Evolutionary conservation across 35 echinoderm and acorn worm genomes (phyloP), one percentile per base, ranked within the genome.

Genomic region (Apostichopus japonicus): DNA sequence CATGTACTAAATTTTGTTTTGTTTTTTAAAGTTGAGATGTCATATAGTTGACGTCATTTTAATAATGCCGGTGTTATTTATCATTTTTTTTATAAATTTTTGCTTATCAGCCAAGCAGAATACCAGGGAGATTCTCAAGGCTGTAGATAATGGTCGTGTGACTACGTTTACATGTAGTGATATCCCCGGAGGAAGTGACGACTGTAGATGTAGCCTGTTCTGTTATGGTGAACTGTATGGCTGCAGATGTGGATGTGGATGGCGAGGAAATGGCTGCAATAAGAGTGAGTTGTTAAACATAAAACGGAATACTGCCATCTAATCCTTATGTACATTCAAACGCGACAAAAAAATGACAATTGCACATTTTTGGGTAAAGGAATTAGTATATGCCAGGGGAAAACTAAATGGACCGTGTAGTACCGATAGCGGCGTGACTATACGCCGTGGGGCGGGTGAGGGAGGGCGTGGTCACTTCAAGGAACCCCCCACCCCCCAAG

Each of bases 171-270:
- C 19, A 11, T 78, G 77, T 23, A 33, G 51, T 78, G 77, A 78
- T 33, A 33, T 78, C 6, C 23, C 77, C 10, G 77, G 67, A 21
- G 13, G 51, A 4, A 33, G 51, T 78, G 77, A 33, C 77, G 77
- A 78, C 10, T 78, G 77, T 23, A 78, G 77, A 24, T 78, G 77
- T 21, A 78, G 51, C 77, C 51, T 78, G 51, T 78, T 78, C 77
- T 78, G 77, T 23, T 78, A 78, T 78, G 77, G 77, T 10, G 77
- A 33, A 22, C 6, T 25, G 8, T 78, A 78, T 78, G 77, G 77
- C 23, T 78, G 77, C 51, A 25, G 23, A 22, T 78, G 77, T 78
- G 77, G 77, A 78, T 78, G 77, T 78, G 77, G 77, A 22, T 78
- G 77, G 77, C 23, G 19, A 78, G 77, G 77, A 22, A 78, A 78